Evolutionary conservation across 2,797 vertebrate genomes (phyloP).

Genomic region (Hirundo rustica): DNA sequence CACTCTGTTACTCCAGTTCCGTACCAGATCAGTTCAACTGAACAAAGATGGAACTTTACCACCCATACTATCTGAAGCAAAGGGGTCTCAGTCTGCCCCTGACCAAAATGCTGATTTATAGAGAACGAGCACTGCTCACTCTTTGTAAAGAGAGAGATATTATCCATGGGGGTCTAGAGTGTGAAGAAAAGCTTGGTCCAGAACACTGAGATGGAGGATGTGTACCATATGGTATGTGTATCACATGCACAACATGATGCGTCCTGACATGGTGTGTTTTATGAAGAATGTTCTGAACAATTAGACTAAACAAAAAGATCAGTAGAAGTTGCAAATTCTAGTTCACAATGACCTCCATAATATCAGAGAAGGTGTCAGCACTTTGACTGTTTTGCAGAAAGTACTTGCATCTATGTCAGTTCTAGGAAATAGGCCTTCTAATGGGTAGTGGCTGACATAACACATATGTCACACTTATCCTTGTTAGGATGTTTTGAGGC

Average conservation of each 20-base stretch:
- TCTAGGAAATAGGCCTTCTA: conserved; percentile 54
- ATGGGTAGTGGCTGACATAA: conserved; percentile 54
- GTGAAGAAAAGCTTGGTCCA: neutral
- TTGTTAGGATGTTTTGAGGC: conserved; percentile 64
- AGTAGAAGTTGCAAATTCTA: neutral
- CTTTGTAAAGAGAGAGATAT: neutral
- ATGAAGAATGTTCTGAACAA: neutral
- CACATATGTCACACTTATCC: conserved; percentile 60
- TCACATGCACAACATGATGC: neutral
- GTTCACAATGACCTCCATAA: neutral
- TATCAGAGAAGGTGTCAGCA: conserved; percentile 24
- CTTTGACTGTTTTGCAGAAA: conserved; percentile 27
- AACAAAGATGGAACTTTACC: conserved; percentile 13
- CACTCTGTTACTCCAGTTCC: neutral
- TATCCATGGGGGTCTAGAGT: neutral
- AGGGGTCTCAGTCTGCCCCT: neutral
- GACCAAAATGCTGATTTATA: neutral
- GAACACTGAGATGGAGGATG: neutral
- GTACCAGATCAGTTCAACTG: neutral
- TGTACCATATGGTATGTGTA: neutral
- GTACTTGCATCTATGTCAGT: conserved; percentile 43
- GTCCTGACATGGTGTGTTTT: neutral
- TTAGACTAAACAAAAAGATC: conserved; percentile 4
- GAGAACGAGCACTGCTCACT: neutral
- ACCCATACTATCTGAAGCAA: neutral